Evolutionary conservation across 2,888 invertebrate genomes (phyloP).

Genomic region (Scelioninae gen. 1): DNA sequence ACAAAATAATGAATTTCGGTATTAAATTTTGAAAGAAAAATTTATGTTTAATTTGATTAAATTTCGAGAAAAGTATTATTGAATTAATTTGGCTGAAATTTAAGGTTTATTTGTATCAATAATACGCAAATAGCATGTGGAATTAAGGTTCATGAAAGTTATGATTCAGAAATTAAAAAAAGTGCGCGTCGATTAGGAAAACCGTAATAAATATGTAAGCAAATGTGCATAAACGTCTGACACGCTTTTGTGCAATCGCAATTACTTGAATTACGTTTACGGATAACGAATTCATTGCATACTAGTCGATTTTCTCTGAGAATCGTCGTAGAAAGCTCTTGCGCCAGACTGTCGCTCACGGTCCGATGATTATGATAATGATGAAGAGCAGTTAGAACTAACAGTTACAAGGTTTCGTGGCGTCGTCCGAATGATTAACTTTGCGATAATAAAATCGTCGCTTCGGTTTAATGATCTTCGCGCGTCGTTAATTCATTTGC

Average conservation of each 20-base stretch:
- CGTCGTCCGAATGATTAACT: constrained; percentile 53
- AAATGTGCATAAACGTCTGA: constrained; percentile 67
- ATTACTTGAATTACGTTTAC: constrained; percentile 61
- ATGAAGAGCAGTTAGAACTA: constrained; percentile 59
- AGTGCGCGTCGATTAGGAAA: constrained; percentile 11
- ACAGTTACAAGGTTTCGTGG: constrained; percentile 65
- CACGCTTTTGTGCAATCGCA: constrained; percentile 58
- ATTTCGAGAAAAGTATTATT: too few relatives aligned
- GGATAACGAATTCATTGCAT: constrained; percentile 62
- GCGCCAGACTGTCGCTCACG: constrained; percentile 69
- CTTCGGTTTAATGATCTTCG: constrained; percentile 31
- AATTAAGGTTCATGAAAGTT: not conserved
- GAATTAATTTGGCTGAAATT: too few relatives aligned
- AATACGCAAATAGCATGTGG: too few relatives aligned
- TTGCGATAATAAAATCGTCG: constrained; percentile 52
- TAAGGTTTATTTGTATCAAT: too few relatives aligned
- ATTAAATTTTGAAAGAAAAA: too few relatives aligned
- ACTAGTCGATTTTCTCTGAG: constrained; percentile 56
- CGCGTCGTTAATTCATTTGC: constrained; percentile 41
- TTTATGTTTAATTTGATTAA: too few relatives aligned
- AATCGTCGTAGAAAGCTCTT: constrained; percentile 69
- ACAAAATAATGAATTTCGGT: too few relatives aligned
- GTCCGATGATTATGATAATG: constrained; percentile 70
- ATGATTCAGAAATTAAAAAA: constrained; percentile 2
- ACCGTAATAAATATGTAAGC: constrained; percentile 36